A percentile compares a stretch with the other conserved stretches of the same genome.
These are phyloP conservation scores for Argynnis bischoffii DNA, from an alignment of 2,888 invertebrate species.

Conservation along the genomic window DNA sequence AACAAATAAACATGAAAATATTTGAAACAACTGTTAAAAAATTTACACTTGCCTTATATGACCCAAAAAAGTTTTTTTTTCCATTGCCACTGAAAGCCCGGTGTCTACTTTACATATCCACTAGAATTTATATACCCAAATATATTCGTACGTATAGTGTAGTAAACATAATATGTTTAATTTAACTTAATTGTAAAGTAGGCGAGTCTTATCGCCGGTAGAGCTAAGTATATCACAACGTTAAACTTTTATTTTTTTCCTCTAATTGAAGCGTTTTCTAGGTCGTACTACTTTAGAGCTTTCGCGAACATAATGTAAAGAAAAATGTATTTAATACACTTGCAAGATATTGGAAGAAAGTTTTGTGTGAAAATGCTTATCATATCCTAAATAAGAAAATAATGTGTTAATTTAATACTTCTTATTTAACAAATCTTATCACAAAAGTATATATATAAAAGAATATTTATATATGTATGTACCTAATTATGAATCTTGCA, in stretches of 20 bases:
- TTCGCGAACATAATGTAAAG: conserved; percentile 22
- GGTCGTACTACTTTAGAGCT: conserved; percentile 30
- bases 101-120: conserved; percentile 16
- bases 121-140: conserved; percentile 13
- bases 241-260: conserved; percentile 27
- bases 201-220: conserved; percentile 28
- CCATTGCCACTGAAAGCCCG: background rate
- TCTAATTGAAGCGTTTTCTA: conserved; percentile 34
- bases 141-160: conserved; percentile 11
- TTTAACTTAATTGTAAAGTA: conserved; percentile 30
- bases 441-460: background rate
- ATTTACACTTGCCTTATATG: conserved; percentile 12
- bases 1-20: background rate
- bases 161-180: conserved; percentile 13
- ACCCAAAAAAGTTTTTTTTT: conserved; percentile 16
- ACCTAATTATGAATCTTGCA: conserved; percentile 8
- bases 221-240: conserved; percentile 28
- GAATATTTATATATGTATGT: background rate
- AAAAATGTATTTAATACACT: conserved; percentile 28
- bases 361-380: conserved; percentile 6
- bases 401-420: background rate
- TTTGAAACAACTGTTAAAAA: conserved; percentile 14
- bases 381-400: background rate
- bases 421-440: background rate
- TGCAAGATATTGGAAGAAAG: conserved; percentile 12